Percentiles rank a stretch among this genome's conserved stretches.
Conservation (phyloP, 23 tunicate species). For the Trididemnum miniatum region DNA sequence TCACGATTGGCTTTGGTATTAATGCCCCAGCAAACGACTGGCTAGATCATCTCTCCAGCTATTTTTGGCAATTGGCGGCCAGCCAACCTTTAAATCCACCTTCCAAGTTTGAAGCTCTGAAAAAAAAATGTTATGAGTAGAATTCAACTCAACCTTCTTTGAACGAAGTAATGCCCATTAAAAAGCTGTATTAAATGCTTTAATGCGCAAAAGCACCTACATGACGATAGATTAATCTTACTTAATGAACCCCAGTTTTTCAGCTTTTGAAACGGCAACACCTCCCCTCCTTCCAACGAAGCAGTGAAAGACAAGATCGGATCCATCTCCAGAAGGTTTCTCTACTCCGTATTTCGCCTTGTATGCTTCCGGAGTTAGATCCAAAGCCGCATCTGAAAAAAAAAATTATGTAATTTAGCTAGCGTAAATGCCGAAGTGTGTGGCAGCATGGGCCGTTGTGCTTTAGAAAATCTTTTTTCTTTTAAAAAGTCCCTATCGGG, state of each 20-base stretch:
- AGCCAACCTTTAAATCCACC: constrained; percentile 28
- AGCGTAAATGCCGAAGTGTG: too few relatives aligned
- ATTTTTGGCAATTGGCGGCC: neutral
- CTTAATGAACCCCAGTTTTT: constrained; percentile 12
- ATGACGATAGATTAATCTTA: too few relatives aligned
- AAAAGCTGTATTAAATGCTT: too few relatives aligned
- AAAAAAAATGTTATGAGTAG: too few relatives aligned
- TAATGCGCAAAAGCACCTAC: too few relatives aligned
- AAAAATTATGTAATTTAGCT: too few relatives aligned
- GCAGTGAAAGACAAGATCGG: constrained; percentile 30
- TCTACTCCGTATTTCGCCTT: neutral
- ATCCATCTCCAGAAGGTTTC: constrained; percentile 24
- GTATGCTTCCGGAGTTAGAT: neutral
- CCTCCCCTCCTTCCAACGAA: constrained; percentile 8
- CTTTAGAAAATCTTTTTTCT: too few relatives aligned
- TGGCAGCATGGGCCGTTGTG: too few relatives aligned
- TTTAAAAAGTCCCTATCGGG: too few relatives aligned
- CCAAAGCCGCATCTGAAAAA: constrained; percentile 12
- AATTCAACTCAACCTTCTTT: too few relatives aligned
- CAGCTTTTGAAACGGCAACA: neutral
- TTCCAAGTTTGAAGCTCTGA: constrained; percentile 17
- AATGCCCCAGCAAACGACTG: neutral
- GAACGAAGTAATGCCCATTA: too few relatives aligned
- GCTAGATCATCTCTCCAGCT: neutral
- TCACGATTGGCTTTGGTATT: too few relatives aligned